phyloP scores from a whole-genome alignment of 2,113 vertebrate species.

The Heptranchias perlo region DNA sequence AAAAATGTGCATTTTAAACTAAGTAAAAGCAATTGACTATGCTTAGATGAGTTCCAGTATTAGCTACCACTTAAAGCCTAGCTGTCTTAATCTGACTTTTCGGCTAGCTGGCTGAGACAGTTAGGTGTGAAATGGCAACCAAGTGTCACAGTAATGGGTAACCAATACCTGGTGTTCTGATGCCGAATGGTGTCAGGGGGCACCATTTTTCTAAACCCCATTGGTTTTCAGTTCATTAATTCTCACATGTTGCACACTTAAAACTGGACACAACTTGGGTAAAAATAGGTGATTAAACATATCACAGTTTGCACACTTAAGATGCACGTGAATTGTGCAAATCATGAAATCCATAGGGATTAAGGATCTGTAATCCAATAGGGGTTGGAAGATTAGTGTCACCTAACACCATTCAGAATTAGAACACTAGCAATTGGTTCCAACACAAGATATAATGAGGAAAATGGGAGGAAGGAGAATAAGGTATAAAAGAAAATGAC shows the following conservation, averaged over 20 bases:
- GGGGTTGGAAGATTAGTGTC: background rate
- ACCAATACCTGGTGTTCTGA: background rate
- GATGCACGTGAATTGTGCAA: background rate
- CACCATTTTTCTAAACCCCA: background rate
- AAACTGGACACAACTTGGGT: background rate
- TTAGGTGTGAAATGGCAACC: background rate
- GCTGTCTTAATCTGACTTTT: background rate
- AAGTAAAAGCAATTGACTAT: background rate
- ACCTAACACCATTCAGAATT: background rate
- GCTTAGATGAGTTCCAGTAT: background rate
- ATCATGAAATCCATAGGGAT: background rate
- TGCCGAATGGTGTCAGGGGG: background rate
- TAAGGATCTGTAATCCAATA: background rate
- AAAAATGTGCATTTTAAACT: background rate
- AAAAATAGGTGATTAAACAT: background rate
- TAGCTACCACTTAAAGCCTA: background rate
- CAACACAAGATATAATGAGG: background rate
- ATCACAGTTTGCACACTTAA: background rate
- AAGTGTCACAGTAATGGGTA: background rate
- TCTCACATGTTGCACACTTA: background rate
- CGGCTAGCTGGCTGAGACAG: too few relatives aligned
- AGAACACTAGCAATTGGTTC: background rate
- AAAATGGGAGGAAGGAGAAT: background rate
- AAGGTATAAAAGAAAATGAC: too few relatives aligned
- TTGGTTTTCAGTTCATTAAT: background rate